Conservation (phyloP, 30 jellyfish, hydroid and myxozoan genomes). For the Hydractinia echinata region DNA sequence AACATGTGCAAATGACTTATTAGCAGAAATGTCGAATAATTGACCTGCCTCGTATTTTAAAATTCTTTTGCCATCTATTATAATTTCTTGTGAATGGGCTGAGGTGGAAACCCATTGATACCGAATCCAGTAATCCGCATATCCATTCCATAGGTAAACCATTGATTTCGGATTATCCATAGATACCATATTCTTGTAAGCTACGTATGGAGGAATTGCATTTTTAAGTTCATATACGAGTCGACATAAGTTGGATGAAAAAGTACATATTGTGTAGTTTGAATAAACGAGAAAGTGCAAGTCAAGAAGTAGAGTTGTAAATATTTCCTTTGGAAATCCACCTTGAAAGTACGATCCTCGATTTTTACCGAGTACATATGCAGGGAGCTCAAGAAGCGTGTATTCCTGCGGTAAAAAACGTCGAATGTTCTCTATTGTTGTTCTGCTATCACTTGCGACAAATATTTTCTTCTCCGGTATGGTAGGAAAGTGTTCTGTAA, state of each 20-base stretch:
- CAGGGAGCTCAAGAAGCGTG: background rate
- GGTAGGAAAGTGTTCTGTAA: background rate
- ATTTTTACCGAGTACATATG: background rate
- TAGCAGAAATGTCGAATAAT: background rate
- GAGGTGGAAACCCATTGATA: background rate
- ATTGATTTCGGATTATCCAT: slow-evolving; percentile 14
- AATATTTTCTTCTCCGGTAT: background rate
- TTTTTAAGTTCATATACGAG: background rate
- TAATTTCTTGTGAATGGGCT: background rate
- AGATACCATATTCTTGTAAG: background rate
- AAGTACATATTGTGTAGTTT: slow-evolving; percentile 7
- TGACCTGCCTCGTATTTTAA: background rate
- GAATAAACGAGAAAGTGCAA: background rate
- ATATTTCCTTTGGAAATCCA: background rate
- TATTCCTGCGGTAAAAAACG: background rate
- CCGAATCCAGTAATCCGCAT: background rate
- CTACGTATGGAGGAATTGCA: background rate
- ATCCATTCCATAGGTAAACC: slow-evolving; percentile 11
- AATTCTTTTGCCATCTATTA: background rate
- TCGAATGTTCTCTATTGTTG: background rate
- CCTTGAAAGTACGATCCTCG: background rate
- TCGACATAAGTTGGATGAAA: background rate
- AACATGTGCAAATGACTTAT: background rate
- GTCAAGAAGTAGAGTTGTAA: background rate
- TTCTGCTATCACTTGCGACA: slow-evolving; percentile 11